Conservation (phyloP, 2,113 vertebrate species). For the Sorex fumeus region DNA sequence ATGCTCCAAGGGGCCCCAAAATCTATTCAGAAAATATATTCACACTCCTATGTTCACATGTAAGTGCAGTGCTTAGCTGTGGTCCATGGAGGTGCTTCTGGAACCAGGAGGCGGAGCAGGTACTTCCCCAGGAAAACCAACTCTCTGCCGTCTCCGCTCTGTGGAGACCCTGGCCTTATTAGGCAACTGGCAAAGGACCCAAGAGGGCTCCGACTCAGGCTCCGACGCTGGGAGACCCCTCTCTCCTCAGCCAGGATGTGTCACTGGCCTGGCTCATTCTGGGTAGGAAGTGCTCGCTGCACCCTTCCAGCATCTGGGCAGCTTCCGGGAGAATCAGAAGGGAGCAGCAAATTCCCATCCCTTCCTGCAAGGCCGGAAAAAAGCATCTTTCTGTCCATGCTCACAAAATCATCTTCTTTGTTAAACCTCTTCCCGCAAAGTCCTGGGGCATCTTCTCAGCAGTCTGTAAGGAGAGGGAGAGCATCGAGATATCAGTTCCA, state of each 20-base stretch:
- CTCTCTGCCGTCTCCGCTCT: not conserved
- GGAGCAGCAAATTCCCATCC: not conserved
- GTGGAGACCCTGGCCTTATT: slow-evolving; percentile 66
- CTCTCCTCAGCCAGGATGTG: slow-evolving; percentile 22
- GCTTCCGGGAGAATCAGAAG: not conserved
- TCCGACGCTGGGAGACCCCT: not conserved
- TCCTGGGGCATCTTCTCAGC: not conserved
- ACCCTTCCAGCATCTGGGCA: not conserved
- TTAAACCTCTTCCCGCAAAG: not conserved
- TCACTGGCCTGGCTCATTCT: not conserved
- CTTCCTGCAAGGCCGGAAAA: slow-evolving; percentile 39
- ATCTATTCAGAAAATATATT: too few relatives aligned
- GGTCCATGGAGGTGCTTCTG: not conserved
- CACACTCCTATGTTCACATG: too few relatives aligned
- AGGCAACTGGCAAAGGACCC: slow-evolving; percentile 48
- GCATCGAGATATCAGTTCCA: not conserved
- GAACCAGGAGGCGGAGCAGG: not conserved
- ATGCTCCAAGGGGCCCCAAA: too few relatives aligned
- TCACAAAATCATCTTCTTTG: not conserved
- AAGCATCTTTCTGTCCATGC: not conserved
- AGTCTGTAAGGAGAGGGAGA: not conserved
- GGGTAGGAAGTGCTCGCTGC: slow-evolving; percentile 14
- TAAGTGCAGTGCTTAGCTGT: not conserved
- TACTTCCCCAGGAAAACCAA: not conserved
- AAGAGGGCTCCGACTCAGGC: not conserved